Evolutionary conservation across 2,888 invertebrate species (phyloP), one percentile per base, ranked within the genome.

Genomic region (Ecdyonurus torrentis): DNA sequence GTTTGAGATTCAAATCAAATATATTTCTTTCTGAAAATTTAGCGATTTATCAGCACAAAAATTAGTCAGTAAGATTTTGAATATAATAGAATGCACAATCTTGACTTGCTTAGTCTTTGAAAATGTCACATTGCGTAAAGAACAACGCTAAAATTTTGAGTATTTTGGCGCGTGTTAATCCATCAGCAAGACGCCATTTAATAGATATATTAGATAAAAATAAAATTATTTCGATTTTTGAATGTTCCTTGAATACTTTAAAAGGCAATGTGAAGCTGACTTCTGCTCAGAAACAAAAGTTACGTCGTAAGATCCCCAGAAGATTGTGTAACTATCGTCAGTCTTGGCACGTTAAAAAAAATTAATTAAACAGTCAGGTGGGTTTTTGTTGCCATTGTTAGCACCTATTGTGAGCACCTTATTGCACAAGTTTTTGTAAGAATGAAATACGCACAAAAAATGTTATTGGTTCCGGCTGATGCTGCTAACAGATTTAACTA

Each of bases 361-460:
- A 37, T 10, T 37, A 37, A 37, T 37, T 10, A 15, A 10, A 15
- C 37, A 37, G 37, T 37, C 37, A 15, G 37, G 37, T 15, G 37
- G 37, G 7, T 37, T 37, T 37, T 37, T 37, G 15, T 15, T 37
- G 5, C 37, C 37, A 10, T 15, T 37, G 5, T 37, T 37, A 37
- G 15, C 15, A 59, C 59, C 59, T 19, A 18, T 59, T 2, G n/a
- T 59, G 18, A 22, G 22, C 18, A 23, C 23, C 18, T 22, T 59
- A 23, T n/a, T 59, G 18, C 18, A 18, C 23, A 22, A 19, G 22
- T 23, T 59, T 59, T 59, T 59, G 59, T 22, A 59, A 59, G 3
- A 10, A 59, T 59, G 59, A 23, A 59, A 23, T 22, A 59, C 22
- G 59, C 59, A 59, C 22, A 59, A 23, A 59, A 59, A 59, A 59